Evolutionary conservation across 1,140 invertebrate species (phyloP).

Genomic region (Caenorhabditis briggsae): DNA sequence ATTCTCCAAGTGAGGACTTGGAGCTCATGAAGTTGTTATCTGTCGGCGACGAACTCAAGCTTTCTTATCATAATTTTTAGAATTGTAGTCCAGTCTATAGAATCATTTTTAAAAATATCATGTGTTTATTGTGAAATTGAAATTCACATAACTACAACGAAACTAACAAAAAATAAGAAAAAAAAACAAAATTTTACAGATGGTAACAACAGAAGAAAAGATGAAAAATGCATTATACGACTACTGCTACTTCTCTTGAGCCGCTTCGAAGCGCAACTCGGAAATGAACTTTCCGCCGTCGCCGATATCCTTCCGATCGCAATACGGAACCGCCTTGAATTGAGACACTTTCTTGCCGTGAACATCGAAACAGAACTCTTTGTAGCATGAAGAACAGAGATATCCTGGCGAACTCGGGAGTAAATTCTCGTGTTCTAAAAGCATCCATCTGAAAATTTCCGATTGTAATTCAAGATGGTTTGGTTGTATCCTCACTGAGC

Average conservation of each 20-base stretch:
- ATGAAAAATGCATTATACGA: no score
- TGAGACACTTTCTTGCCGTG: conserved; percentile 37
- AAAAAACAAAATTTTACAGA: background rate
- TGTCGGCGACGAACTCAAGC: no score
- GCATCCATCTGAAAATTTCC: conserved; percentile 27
- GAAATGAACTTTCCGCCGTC: conserved; percentile 36
- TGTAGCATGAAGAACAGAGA: conserved; percentile 41
- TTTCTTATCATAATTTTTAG: no score
- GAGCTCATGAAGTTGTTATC: no score
- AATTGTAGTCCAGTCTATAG: no score
- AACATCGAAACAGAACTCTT: conserved; percentile 29
- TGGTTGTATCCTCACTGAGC: conserved; percentile 17
- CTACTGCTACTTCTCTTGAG: background rate
- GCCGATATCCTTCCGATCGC: conserved; percentile 49
- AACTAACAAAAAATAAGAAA: background rate
- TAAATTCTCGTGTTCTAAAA: conserved; percentile 27
- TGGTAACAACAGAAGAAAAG: no score
- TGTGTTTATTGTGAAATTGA: no score
- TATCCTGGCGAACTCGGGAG: conserved; percentile 33
- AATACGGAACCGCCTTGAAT: conserved; percentile 54
- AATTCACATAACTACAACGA: no score
- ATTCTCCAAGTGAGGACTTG: no score
- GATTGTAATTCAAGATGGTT: background rate
- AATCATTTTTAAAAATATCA: no score
- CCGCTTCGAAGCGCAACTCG: background rate